phyloP scores from a whole-genome alignment of 2,888 invertebrate genomes.

The Rhogogaster chlorosoma region DNA sequence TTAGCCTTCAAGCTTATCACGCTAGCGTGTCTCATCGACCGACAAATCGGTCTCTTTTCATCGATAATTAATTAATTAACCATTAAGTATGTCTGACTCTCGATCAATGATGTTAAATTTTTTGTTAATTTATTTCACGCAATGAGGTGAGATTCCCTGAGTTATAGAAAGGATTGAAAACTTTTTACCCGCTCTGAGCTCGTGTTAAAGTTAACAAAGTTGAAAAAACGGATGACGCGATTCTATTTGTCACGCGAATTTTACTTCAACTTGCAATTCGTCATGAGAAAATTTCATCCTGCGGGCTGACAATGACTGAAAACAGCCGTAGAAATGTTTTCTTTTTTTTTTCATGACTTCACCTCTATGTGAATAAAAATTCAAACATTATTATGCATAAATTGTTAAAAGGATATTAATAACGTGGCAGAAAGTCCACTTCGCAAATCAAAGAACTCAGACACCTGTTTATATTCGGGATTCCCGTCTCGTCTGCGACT shows the following conservation, averaged over 20 bases:
- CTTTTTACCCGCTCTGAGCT: not conserved
- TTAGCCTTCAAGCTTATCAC: not conserved
- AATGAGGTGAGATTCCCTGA: not conserved
- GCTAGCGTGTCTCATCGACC: not conserved
- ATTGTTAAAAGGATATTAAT: not conserved
- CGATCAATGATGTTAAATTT: not conserved
- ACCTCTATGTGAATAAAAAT: not conserved
- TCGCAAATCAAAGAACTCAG: constrained; percentile 41
- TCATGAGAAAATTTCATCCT: not conserved
- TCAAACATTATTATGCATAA: not conserved
- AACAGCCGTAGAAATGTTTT: not conserved
- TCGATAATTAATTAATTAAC: constrained; percentile 19
- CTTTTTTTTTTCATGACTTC: not conserved
- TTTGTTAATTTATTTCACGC: not conserved
- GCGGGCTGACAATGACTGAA: not conserved
- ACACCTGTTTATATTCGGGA: constrained; percentile 47
- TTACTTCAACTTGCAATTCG: not conserved
- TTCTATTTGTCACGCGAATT: not conserved
- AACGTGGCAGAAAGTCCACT: constrained; percentile 1
- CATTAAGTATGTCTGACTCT: not conserved
- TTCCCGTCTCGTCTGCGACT: constrained; percentile 29
- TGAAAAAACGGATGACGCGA: not conserved
- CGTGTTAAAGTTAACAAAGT: not conserved
- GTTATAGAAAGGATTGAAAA: not conserved
- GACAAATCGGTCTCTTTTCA: constrained; percentile 23